Percentiles rank a stretch among this genome's conserved stretches.
phyloP scores from a whole-genome alignment of 2,113 vertebrate species.

The Passer montanus region DNA sequence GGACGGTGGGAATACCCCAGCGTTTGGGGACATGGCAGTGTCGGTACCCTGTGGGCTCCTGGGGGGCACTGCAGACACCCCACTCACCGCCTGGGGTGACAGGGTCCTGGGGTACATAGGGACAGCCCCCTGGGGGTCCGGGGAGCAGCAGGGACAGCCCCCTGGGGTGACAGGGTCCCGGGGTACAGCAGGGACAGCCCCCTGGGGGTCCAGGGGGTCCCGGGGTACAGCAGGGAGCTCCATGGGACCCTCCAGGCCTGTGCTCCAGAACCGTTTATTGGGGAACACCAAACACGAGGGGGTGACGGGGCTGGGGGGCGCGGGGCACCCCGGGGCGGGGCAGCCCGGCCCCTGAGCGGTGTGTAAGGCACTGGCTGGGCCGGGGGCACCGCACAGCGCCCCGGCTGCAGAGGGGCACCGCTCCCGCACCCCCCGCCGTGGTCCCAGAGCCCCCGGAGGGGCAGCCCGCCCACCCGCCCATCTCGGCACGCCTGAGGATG shows the following conservation, averaged over 20 bases:
- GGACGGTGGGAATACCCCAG: neutral
- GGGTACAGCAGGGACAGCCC: no score
- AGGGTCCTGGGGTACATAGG: no score
- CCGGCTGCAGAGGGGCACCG: neutral
- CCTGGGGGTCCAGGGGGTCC: no score
- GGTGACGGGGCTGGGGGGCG: rapidly evolving
- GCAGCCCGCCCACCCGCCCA: neutral
- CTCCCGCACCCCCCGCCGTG: neutral
- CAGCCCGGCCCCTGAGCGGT: neutral
- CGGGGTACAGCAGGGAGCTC: neutral
- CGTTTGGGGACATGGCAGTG: neutral
- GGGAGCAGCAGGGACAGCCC: rapidly evolving
- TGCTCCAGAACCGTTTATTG: slow-evolving; percentile 1
- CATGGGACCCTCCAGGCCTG: neutral
- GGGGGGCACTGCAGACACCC: neutral
- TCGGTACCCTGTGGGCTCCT: neutral
- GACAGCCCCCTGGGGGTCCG: no score
- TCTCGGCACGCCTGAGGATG: neutral
- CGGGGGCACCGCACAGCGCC: rapidly evolving
- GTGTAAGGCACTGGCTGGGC: slow-evolving; percentile 15
- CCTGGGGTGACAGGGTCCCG: no score
- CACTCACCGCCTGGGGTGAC: no score
- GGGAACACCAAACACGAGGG: neutral
- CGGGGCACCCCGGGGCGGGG: neutral
- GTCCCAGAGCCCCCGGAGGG: neutral